Conservation (phyloP, 1,140 invertebrate species). For the Ceratosolen fusciceps region DNA sequence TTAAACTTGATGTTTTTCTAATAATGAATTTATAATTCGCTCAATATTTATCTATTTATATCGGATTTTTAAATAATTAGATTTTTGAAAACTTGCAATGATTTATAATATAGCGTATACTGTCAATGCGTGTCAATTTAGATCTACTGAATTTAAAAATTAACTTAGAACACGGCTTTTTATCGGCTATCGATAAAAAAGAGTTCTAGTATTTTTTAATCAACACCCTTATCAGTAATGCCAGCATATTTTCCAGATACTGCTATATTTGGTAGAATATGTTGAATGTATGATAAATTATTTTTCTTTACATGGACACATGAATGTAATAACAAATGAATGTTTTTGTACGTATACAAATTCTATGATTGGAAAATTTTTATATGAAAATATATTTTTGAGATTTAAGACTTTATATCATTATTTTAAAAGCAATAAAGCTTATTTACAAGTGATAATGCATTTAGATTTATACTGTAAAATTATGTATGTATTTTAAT, state of each 20-base stretch:
- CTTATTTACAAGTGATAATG: neutral
- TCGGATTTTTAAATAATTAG: too few relatives aligned
- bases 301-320: neutral
- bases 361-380: neutral
- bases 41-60: too few relatives aligned
- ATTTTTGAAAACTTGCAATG: too few relatives aligned
- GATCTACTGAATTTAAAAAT: too few relatives aligned
- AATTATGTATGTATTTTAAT: neutral
- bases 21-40: too few relatives aligned
- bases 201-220: neutral
- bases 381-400: neutral
- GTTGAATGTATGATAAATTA: neutral
- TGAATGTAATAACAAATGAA: slow-evolving; percentile 18
- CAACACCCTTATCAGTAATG: neutral
- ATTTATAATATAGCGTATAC: too few relatives aligned
- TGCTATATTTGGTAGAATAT: neutral
- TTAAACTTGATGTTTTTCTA: too few relatives aligned
- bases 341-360: slow-evolving; percentile 3
- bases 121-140: too few relatives aligned
- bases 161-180: neutral
- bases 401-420: neutral
- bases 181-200: slow-evolving; percentile 16
- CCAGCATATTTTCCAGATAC: neutral
- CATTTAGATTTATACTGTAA: neutral
- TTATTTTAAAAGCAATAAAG: neutral